A percentile compares a stretch with the other conserved stretches of the same genome.
These are phyloP conservation scores for Mythimna vitellina DNA, from an alignment of 2,888 invertebrate species.

Conservation along the genomic window DNA sequence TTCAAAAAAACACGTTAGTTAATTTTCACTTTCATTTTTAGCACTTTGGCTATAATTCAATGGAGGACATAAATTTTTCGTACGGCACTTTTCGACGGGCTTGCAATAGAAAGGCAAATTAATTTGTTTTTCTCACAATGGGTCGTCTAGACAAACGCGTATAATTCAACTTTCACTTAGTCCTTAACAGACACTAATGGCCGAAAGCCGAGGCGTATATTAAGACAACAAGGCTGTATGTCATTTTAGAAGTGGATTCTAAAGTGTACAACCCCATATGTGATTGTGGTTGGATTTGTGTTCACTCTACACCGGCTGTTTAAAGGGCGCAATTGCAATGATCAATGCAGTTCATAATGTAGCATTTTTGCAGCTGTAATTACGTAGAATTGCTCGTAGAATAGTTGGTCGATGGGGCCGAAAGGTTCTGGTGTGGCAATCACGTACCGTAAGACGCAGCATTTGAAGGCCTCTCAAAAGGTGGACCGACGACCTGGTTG, in stretches of 20 bases:
- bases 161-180: conserved; percentile 90
- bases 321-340: no score
- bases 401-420: no score
- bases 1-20: conserved; percentile 71
- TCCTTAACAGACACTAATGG: conserved; percentile 84
- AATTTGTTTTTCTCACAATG: conserved; percentile 90
- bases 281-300: conserved; percentile 14
- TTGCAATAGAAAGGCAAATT: conserved; percentile 86
- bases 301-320: background rate
- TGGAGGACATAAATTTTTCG: conserved; percentile 84
- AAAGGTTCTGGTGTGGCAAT: no score
- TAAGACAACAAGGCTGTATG: conserved; percentile 73
- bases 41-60: conserved; percentile 81
- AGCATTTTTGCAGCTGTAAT: no score
- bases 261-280: conserved; percentile 16
- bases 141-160: conserved; percentile 88
- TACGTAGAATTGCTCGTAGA: no score
- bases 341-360: no score
- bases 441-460: no score
- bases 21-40: conserved; percentile 81
- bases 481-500: no score
- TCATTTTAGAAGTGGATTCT: conserved; percentile 72
- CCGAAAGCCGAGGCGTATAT: conserved; percentile 76
- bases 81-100: conserved; percentile 83
- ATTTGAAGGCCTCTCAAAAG: no score